Evolutionary conservation across 2,113 vertebrate species (phyloP).

Genomic region (Pterocles burchelli): DNA sequence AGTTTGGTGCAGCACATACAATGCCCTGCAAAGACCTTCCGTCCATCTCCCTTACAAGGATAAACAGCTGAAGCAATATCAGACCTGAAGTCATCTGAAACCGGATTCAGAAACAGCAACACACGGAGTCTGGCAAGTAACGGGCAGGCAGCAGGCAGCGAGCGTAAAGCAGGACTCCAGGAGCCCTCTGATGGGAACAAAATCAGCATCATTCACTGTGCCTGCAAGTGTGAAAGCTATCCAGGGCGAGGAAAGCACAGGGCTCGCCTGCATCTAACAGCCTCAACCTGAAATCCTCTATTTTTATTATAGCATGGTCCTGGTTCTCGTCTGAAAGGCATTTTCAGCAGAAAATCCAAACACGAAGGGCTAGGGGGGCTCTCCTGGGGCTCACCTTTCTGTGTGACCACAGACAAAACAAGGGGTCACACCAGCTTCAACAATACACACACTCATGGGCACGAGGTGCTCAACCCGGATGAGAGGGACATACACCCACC

Average conservation of each 20-base stretch:
- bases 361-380: not conserved
- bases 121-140: not conserved
- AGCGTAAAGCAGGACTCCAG: not conserved
- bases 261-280: not conserved
- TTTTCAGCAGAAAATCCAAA: not conserved
- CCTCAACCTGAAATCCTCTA: not conserved
- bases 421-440: not conserved
- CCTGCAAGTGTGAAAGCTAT: not conserved
- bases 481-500: not conserved
- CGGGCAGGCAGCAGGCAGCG: not conserved
- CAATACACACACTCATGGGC: not conserved
- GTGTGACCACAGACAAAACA: not conserved
- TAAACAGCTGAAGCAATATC: not conserved
- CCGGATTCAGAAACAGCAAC: not conserved
- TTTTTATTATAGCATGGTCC: not conserved
- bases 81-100: not conserved
- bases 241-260: fast-evolving
- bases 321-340: not conserved
- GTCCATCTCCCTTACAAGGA: not conserved
- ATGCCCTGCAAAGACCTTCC: not conserved
- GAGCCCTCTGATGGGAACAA: slow-evolving; percentile 10
- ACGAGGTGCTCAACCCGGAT: not conserved
- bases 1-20: not conserved
- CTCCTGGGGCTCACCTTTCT: not conserved
- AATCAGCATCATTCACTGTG: not conserved